Evolutionary conservation across 2,797 vertebrate species (phyloP).

Genomic region (Strix occidentalis): DNA sequence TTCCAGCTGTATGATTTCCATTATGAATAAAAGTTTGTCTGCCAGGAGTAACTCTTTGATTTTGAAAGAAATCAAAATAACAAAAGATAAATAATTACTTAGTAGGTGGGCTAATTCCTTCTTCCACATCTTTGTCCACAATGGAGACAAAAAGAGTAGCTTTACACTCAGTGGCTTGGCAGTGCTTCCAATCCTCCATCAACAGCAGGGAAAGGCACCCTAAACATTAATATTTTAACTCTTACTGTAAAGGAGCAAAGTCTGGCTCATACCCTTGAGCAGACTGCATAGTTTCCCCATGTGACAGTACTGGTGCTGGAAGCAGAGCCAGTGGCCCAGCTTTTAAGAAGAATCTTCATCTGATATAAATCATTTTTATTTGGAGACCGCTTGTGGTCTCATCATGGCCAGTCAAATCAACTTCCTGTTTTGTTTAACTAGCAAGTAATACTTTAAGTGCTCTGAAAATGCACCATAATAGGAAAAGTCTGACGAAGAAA

Average conservation of each 20-base stretch:
- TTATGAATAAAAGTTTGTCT: slow-evolving; percentile 21
- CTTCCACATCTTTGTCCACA: slow-evolving; percentile 37
- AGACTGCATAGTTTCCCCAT: neutral
- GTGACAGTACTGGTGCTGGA: neutral
- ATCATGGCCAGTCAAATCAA: slow-evolving; percentile 3
- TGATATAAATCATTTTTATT: neutral
- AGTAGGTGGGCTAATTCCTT: slow-evolving; percentile 62
- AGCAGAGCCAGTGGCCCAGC: neutral
- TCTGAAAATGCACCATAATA: slow-evolving; percentile 22
- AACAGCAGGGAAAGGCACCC: neutral
- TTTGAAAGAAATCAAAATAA: slow-evolving; percentile 60
- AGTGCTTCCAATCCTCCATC: neutral
- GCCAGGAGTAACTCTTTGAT: slow-evolving; percentile 52
- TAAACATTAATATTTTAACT: slow-evolving; percentile 8
- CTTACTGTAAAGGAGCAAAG: neutral
- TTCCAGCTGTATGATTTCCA: slow-evolving; percentile 48
- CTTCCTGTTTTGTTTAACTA: slow-evolving; percentile 46
- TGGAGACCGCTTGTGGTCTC: slow-evolving; percentile 37
- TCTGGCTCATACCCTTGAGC: neutral
- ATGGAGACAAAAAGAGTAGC: neutral
- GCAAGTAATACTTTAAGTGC: neutral
- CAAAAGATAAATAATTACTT: slow-evolving; percentile 47
- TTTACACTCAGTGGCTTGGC: slow-evolving; percentile 18
- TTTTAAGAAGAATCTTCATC: neutral
- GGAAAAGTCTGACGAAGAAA: slow-evolving; percentile 21